Percentiles rank a stretch among this genome's conserved stretches.
Evolutionary conservation across 1,140 invertebrate genomes (phyloP).

Genomic region (Drosophila seguyi): DNA sequence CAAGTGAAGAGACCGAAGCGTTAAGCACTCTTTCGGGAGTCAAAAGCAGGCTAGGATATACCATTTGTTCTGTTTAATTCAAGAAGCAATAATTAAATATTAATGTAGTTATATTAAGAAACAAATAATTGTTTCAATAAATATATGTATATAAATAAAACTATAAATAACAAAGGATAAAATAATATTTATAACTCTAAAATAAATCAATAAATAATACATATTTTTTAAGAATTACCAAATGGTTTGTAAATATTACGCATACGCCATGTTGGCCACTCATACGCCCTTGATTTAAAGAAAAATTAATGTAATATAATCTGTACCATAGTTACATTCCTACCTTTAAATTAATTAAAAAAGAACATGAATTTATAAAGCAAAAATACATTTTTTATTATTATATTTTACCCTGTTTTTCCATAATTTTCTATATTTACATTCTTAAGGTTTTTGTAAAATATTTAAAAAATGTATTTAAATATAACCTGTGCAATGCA

Average conservation of each 20-base stretch:
- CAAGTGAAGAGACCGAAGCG: neutral
- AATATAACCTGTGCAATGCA: neutral
- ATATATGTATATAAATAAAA: too few species aligned
- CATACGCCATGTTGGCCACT: neutral
- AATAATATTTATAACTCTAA: too few species aligned
- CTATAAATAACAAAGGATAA: neutral
- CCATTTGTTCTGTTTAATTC: neutral
- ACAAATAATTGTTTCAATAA: neutral
- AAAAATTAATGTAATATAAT: neutral
- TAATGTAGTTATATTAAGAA: neutral
- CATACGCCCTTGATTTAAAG: neutral
- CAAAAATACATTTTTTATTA: too few species aligned
- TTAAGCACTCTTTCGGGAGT: neutral
- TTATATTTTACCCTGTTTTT: too few species aligned
- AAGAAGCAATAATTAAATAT: neutral
- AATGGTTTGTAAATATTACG: neutral
- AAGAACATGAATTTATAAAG: too few species aligned
- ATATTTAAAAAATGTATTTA: too few species aligned
- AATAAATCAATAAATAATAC: too few species aligned
- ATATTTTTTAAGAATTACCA: neutral
- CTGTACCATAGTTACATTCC: neutral
- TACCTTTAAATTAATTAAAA: too few species aligned
- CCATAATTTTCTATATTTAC: neutral
- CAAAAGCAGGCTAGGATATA: too few species aligned
- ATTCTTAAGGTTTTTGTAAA: neutral